A percentile compares a stretch with the other conserved stretches of the same genome.
phyloP scores from a whole-genome alignment of 2,113 vertebrate species.

The Platysternon megacephalum region DNA sequence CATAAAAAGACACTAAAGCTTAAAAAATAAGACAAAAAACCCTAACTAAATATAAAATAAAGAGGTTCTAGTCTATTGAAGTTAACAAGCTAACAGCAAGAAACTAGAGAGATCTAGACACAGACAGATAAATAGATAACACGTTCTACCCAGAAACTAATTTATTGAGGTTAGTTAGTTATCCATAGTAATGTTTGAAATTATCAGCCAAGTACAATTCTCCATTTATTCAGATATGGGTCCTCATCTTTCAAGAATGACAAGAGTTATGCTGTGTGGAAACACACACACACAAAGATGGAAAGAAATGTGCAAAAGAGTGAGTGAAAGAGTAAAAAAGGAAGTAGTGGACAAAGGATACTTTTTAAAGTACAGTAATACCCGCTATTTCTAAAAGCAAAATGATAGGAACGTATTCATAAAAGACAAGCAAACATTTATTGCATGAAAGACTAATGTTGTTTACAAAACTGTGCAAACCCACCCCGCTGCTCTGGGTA shows the following conservation, averaged over 20 bases:
- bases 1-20: background rate
- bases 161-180: background rate
- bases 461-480: background rate
- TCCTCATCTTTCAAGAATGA: conserved; percentile 4
- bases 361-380: background rate
- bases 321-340: background rate
- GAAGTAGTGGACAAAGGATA: background rate
- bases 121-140: background rate
- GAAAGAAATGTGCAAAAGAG: background rate
- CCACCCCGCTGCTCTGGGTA: background rate
- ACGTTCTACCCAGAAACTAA: background rate
- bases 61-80: background rate
- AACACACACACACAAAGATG: background rate
- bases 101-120: background rate
- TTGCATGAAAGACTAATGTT: background rate
- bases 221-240: background rate
- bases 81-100: background rate
- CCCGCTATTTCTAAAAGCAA: background rate
- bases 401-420: background rate
- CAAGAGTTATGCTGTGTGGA: background rate
- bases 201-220: background rate
- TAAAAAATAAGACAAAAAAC: background rate
- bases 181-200: background rate
- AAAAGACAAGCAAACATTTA: background rate
- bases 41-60: background rate